Base-by-base conservation (phyloP, 2,888 invertebrate genomes). In the Liopterus haemorrhoidalis region DNA sequence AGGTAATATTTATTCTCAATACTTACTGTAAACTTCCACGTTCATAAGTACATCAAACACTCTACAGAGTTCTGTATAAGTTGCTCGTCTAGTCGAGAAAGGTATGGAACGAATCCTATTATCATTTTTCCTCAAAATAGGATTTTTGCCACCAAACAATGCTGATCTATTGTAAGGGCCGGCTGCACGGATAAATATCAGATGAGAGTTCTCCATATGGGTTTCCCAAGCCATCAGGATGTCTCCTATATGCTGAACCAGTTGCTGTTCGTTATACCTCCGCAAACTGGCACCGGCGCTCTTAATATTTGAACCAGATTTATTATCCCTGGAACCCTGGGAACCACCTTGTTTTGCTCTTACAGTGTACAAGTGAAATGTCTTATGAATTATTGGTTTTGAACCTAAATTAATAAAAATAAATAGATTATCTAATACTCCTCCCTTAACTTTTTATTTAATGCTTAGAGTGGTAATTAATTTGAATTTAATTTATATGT, bases 361-460 rank as follows among this genome's bases (percentile, higher is more conserved):
- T 1, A 87, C 82, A 5, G 87, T 87, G 60, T 92, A 93, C 36
- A 83, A 81, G 63, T 90, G 90, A 57, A 87, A 81, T 0, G 90
- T 89, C 68, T 91, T 91, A 60, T 91, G 90, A 2, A 65, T 70
- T 57, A 72, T 67, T 43, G 69, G 69, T 58, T 67, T 72, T 48
- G 59, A 68, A 37, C 73, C 77, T 69, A 46, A 27, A 48, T 41
- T 50, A 48, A 8, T 40, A 33, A 42, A 28, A 8, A n/a, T n/a
- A n/a, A n/a, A n/a, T n/a, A n/a, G n/a, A n/a, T n/a, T n/a, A n/a
- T n/a, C n/a, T n/a, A 71, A 1, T 70, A 70, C 51, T 52, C 24
- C 8, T 38, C 41, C 5, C 41, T 20, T 32, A 20, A 32, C 39
- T 25, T 22, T 19, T 44, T 44, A 8, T 33, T 21, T 32, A 39